These are phyloP conservation scores for Nothobranchius kuhntae DNA, from an alignment of 2,113 vertebrate genomes.

Conservation along the genomic window DNA sequence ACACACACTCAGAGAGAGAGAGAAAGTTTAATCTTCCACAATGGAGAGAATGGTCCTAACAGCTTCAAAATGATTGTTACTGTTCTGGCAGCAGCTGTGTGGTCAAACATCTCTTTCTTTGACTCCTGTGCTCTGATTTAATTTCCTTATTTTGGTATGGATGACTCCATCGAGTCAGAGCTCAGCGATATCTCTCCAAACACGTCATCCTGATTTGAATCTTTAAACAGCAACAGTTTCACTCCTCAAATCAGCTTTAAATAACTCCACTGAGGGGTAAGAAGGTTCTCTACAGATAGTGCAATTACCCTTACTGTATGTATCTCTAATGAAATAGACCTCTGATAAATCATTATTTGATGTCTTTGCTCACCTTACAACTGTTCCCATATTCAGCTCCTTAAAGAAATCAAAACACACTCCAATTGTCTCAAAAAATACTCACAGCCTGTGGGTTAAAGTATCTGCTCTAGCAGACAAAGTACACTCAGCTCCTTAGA, in stretches of 20 bases:
- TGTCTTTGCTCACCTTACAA: constrained; percentile 76
- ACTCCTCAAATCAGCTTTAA: constrained; percentile 17
- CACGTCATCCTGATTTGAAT: constrained; percentile 36
- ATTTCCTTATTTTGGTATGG: constrained; percentile 1
- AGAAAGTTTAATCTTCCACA: too few relatives aligned
- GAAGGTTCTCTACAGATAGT: constrained; percentile 4
- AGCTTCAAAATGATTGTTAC: too few relatives aligned
- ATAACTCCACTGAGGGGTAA: constrained; percentile 1
- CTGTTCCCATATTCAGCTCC: constrained; percentile 76
- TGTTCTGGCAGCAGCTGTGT: neutral
- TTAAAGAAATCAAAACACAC: constrained; percentile 47
- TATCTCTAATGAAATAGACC: neutral
- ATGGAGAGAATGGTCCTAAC: too few relatives aligned
- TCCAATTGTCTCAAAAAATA: constrained; percentile 26
- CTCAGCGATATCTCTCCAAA: constrained; percentile 42
- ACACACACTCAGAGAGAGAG: too few relatives aligned
- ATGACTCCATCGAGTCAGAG: constrained; percentile 44
- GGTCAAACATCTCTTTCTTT: neutral
- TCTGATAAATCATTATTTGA: neutral
- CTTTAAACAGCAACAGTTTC: constrained; percentile 13
- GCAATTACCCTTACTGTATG: neutral
- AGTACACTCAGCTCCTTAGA: constrained; percentile 26
- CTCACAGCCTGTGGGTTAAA: neutral
- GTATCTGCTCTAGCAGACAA: constrained; percentile 23
- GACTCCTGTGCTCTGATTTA: constrained; percentile 6